phyloP scores from a whole-genome alignment of 2,113 vertebrate species.

The Pleuronectes platessa region DNA sequence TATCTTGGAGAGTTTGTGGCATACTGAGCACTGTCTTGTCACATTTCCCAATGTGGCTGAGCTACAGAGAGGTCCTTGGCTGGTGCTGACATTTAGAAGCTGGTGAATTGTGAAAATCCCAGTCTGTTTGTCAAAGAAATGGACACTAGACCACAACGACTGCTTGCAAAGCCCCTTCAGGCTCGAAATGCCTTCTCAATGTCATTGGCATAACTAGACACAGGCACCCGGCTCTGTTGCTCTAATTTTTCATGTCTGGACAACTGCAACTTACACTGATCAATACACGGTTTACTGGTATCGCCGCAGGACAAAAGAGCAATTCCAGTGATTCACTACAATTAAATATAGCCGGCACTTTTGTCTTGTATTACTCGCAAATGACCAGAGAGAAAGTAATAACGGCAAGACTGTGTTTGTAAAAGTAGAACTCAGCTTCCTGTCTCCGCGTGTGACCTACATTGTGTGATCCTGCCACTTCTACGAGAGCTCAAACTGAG shows the following conservation, averaged over 20 bases:
- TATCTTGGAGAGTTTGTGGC: slow-evolving; percentile 75
- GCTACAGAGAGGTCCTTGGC: slow-evolving; percentile 67
- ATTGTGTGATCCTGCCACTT: neutral
- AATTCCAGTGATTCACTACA: slow-evolving; percentile 54
- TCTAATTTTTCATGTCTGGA: slow-evolving; percentile 68
- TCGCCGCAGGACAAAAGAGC: slow-evolving; percentile 54
- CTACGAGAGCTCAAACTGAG: neutral
- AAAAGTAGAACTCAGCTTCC: slow-evolving; percentile 15
- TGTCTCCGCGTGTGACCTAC: neutral
- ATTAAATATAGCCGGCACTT: slow-evolving; percentile 47
- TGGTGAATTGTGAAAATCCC: slow-evolving; percentile 75
- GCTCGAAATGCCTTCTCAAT: slow-evolving; percentile 74
- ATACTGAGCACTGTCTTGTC: slow-evolving; percentile 74
- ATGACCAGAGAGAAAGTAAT: slow-evolving; percentile 12
- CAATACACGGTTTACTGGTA: slow-evolving; percentile 67
- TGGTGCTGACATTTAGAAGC: slow-evolving; percentile 81
- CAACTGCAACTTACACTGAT: slow-evolving; percentile 68
- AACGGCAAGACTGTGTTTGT: neutral
- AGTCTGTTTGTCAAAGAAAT: slow-evolving; percentile 68
- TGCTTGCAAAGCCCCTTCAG: slow-evolving; percentile 63
- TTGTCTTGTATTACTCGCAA: slow-evolving; percentile 4
- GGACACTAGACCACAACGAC: slow-evolving; percentile 71
- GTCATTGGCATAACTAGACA: slow-evolving; percentile 68
- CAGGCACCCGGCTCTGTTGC: slow-evolving; percentile 47
- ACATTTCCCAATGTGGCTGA: slow-evolving; percentile 73